Evolutionary conservation across 2,888 invertebrate species (phyloP).

Genomic region (Eupithecia exiguata): DNA sequence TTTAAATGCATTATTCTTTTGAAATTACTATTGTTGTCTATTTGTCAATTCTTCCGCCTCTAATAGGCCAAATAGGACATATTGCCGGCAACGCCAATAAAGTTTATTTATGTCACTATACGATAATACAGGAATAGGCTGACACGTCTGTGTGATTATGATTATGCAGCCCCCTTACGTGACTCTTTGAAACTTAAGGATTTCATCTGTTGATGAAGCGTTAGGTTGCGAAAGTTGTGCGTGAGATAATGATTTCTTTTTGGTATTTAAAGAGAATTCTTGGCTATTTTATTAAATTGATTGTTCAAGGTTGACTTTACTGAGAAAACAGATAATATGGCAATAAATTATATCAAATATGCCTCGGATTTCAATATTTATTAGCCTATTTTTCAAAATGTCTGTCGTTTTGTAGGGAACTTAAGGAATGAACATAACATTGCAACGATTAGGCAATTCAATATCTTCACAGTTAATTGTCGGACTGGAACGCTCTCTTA

Average conservation of each 20-base stretch:
- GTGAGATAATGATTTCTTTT: conserved; percentile 11
- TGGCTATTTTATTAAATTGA: not conserved
- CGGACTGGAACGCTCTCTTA: not conserved
- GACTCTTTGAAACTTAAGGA: conserved; percentile 31
- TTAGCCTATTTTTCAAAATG: not conserved
- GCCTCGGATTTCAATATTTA: not conserved
- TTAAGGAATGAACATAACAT: not conserved
- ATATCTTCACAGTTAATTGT: not conserved
- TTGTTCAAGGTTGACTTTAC: not conserved
- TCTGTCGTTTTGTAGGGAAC: not conserved
- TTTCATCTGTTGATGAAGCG: conserved; percentile 19
- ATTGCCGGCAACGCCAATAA: not conserved
- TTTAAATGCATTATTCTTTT: not conserved
- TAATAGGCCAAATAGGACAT: too few species aligned
- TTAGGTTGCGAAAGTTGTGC: conserved; percentile 24
- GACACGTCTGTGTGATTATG: conserved; percentile 41
- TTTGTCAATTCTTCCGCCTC: not conserved
- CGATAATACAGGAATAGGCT: conserved; percentile 36
- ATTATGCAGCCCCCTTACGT: conserved; percentile 41
- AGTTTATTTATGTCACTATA: not conserved
- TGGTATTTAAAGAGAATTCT: not conserved
- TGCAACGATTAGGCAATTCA: not conserved
- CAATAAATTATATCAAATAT: not conserved
- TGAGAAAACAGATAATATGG: not conserved
- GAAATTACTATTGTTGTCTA: not conserved